Evolutionary conservation across 2,113 vertebrate genomes (phyloP).

Genomic region (cattle (Bos taurus)): ARS-UCD2.0 NC_037357.1:74905001-74905500

Average conservation of each 20-base stretch:
- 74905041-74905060: neutral
- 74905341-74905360: constrained; percentile 62
- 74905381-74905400: neutral
- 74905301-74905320: constrained; percentile 59
- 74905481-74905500: neutral
- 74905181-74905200: neutral
- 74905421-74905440: neutral
- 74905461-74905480: neutral
- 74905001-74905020: neutral
- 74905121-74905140: neutral
- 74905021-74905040: neutral
- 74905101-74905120: neutral
- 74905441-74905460: neutral
- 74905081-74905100: neutral
- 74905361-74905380: constrained; percentile 62
- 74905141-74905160: neutral
- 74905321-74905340: constrained; percentile 65
- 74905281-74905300: constrained; percentile 19
- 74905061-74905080: neutral
- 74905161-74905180: neutral
- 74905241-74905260: neutral
- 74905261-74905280: neutral
- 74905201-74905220: neutral
- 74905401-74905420: neutral
- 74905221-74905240: neutral